Conservation (phyloP, 2,113 vertebrate genomes). For the Thunnus maccoyii region DNA sequence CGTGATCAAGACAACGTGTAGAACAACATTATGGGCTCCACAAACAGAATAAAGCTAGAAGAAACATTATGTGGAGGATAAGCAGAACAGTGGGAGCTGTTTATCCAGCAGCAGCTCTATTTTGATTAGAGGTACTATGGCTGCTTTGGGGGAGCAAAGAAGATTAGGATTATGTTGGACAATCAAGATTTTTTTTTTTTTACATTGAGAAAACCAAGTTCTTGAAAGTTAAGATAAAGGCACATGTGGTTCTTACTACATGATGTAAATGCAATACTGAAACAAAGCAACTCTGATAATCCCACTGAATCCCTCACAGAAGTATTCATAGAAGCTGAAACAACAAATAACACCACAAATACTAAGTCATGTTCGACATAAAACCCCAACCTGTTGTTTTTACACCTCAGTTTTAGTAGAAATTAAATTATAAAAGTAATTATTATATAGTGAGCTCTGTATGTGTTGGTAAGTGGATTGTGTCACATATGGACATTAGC, state of each 20-base stretch:
- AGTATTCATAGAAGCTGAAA: too few relatives aligned
- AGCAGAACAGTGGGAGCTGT: conserved; percentile 27
- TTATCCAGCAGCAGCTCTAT: conserved; percentile 16
- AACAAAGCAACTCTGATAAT: not conserved
- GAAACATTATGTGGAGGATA: conserved; percentile 26
- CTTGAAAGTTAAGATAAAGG: not conserved
- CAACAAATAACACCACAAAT: too few relatives aligned
- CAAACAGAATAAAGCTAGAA: not conserved
- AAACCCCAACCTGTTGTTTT: too few relatives aligned
- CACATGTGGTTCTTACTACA: not conserved
- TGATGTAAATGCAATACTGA: not conserved
- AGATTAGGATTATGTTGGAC: conserved; percentile 54
- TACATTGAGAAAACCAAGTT: not conserved
- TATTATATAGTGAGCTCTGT: too few relatives aligned
- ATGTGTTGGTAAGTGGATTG: too few relatives aligned
- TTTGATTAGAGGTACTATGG: conserved; percentile 47
- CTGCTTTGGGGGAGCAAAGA: conserved; percentile 39
- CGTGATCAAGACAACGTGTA: not conserved
- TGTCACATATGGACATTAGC: too few relatives aligned
- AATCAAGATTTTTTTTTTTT: not conserved
- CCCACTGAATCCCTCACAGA: too few relatives aligned
- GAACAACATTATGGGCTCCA: not conserved
- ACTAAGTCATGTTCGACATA: too few relatives aligned
- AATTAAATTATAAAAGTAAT: too few relatives aligned
- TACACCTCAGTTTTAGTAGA: too few relatives aligned